Evolutionary conservation across 1,140 invertebrate species (phyloP).

Genomic region (Ooceraea biroi): DNA sequence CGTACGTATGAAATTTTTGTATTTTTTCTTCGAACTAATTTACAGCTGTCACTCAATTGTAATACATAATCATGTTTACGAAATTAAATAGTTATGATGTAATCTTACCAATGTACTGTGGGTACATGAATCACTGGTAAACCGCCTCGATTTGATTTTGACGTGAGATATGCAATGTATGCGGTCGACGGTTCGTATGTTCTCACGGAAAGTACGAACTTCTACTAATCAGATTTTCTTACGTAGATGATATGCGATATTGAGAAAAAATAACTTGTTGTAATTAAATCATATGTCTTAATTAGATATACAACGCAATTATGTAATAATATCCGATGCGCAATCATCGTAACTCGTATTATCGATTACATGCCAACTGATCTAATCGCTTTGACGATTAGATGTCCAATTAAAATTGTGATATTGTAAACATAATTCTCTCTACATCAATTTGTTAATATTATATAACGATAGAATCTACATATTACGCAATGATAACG

Average conservation of each 20-base stretch:
- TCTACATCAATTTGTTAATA: conserved; percentile 1
- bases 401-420: conserved; percentile 34
- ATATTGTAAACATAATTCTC: not conserved
- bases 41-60: not conserved
- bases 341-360: conserved; percentile 2
- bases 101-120: conserved; percentile 35
- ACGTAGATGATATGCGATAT: not conserved
- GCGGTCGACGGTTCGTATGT: not conserved
- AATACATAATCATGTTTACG: conserved; percentile 25
- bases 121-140: conserved; percentile 42
- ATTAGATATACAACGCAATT: not conserved
- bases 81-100: conserved; percentile 66
- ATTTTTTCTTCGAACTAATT: not conserved
- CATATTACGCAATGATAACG: not conserved
- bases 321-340: not conserved
- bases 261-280: not conserved
- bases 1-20: not conserved
- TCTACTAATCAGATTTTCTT: not conserved
- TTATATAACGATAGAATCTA: conserved; percentile 23
- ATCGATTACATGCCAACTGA: conserved; percentile 22
- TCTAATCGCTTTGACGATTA: conserved; percentile 44
- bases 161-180: conserved; percentile 22
- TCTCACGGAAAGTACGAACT: not conserved
- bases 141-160: conserved; percentile 25
- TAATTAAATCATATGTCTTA: not conserved